A percentile compares a stretch with the other conserved stretches of the same genome.
phyloP scores from a whole-genome alignment of 1,140 invertebrate genomes.

The Eumaeus atala region DNA sequence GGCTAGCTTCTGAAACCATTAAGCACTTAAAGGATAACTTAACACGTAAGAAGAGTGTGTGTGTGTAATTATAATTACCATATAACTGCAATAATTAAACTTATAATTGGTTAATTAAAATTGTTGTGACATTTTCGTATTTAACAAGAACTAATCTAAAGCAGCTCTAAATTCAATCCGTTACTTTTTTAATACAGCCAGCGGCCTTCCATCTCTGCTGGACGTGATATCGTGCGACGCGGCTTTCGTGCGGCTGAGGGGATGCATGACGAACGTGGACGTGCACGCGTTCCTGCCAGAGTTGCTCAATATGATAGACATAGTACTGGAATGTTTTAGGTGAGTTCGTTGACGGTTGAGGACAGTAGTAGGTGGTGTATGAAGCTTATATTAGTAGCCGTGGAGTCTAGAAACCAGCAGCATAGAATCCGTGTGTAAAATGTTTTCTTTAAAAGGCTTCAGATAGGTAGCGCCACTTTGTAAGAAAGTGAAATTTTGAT shows the following conservation, averaged over 20 bases:
- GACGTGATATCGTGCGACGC: conserved; percentile 68
- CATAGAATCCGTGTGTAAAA: too few relatives aligned
- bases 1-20: conserved; percentile 81
- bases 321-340: conserved; percentile 62
- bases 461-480: too few relatives aligned
- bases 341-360: conserved; percentile 26
- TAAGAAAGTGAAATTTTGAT: too few relatives aligned
- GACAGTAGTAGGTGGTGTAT: too few relatives aligned
- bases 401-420: too few relatives aligned
- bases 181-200: conserved; percentile 36
- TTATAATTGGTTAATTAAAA: too few relatives aligned
- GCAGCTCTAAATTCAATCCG: neutral
- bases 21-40: conserved; percentile 75
- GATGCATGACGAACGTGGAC: conserved; percentile 51
- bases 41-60: conserved; percentile 42
- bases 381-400: too few relatives aligned
- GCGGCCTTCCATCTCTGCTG: conserved; percentile 54
- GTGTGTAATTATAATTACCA: too few relatives aligned
- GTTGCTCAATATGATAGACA: conserved; percentile 56
- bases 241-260: conserved; percentile 55
- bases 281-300: conserved; percentile 61
- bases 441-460: too few relatives aligned
- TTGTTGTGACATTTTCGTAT: neutral
- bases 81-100: too few relatives aligned
- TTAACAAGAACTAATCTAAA: neutral